Base-by-base conservation (phyloP, 1,140 invertebrate genomes). In the Lycorma delicatula region DNA sequence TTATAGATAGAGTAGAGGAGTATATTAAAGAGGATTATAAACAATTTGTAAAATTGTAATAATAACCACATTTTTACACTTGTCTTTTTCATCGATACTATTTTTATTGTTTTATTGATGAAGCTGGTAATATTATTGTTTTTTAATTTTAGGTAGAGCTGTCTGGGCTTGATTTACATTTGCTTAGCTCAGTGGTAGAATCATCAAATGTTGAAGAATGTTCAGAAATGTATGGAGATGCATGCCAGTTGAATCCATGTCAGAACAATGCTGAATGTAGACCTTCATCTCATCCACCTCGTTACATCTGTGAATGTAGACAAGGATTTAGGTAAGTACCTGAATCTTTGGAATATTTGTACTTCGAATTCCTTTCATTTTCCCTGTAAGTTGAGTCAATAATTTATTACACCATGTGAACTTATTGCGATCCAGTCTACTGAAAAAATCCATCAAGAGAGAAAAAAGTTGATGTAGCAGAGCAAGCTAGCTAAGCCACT, bases 171-270 rank as follows among this genome's bases (percentile, higher is more conserved):
- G 71, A 77, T 50, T 62, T 85, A n/a, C 76, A 86, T 54, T 69
- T 90, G 25, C 67, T 88, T 13, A 77, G 79, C 31, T 81, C 82
- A 20, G 78, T 83, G 4, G 70, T 81, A 13, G 86, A 88, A 66
- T 82, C 86, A 2, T 78, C 82, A 0, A 88, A 89, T 68, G 77
- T 92, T 3, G 77, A 81, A 46, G 85, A 92, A 50, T 93, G 90
- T 68, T 77, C 76, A 0, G 23, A 11, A 1, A 25, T n/a, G 7
- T 18, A 58, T 5, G 60, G 53, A 3, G 57, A 61, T 9, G 49
- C 59, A 11, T 64, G 63, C 44, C 83, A 81, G 68, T 71, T 75
- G 1, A 70, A 71, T 31, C 81, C 81, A 0, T 85, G 83, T 67
- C 65, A 67, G 53, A 81, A 85, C 67, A 72, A 74, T 46, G 83